A percentile compares a stretch with the other conserved stretches of the same genome.
These are phyloP conservation scores for Lepidocyrtinus sp. DNA, from an alignment of 2,888 invertebrate species.

Conservation along the genomic window DNA sequence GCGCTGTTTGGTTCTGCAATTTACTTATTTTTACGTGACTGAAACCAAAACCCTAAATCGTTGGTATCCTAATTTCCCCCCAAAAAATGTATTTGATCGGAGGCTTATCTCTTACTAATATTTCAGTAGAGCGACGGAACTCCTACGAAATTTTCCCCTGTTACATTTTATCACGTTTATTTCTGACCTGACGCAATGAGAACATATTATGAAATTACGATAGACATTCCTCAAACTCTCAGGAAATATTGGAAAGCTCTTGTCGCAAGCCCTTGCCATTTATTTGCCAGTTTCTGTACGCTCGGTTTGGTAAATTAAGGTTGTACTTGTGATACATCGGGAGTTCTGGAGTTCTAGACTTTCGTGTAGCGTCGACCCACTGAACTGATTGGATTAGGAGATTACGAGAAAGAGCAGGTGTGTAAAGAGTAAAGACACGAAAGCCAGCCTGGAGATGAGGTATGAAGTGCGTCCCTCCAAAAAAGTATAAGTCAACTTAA, in stretches of 20 bases:
- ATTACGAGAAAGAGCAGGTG: not conserved
- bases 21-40: slow-evolving; percentile 7
- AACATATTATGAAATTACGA: slow-evolving; percentile 1
- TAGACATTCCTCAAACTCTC: no score
- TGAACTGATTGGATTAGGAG: not conserved
- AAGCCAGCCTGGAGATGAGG: no score
- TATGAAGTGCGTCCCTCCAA: not conserved
- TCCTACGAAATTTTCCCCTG: no score
- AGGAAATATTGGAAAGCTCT: not conserved
- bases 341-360: not conserved
- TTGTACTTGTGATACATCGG: not conserved
- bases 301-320: no score
- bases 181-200: slow-evolving; percentile 7
- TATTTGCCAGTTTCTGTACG: not conserved
- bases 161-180: not conserved
- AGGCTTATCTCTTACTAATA: slow-evolving; percentile 3
- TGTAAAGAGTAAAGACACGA: no score
- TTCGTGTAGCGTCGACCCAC: no score
- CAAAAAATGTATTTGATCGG: slow-evolving; percentile 5
- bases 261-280: not conserved
- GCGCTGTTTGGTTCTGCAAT: slow-evolving; percentile 8
- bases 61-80: no score
- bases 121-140: no score
- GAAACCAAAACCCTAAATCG: not conserved
- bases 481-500: not conserved